These are phyloP conservation scores for Alloplasta piceator DNA, from an alignment of 2,888 invertebrate genomes.

Conservation along the genomic window DNA sequence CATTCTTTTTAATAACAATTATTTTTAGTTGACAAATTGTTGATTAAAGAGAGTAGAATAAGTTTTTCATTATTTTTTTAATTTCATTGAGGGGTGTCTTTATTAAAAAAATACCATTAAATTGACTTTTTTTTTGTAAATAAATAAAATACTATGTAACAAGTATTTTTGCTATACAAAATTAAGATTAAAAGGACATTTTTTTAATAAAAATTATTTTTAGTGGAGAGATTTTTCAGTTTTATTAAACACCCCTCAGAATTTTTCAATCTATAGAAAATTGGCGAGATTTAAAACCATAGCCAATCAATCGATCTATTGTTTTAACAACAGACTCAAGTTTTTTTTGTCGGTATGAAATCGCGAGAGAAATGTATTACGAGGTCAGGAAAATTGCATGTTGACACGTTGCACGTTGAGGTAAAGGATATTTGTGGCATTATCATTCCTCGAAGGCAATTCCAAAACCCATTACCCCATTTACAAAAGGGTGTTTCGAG, in stretches of 20 bases:
- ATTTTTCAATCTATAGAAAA: not conserved
- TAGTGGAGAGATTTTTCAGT: too few species aligned
- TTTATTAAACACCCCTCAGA: too few species aligned
- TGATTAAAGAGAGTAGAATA: too few species aligned
- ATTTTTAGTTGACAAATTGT: too few species aligned
- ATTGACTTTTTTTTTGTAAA: too few species aligned
- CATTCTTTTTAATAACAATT: not conserved
- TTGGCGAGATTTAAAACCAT: not conserved
- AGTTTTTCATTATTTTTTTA: not conserved
- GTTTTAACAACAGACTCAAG: not conserved
- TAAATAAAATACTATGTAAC: too few species aligned
- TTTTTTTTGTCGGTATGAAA: not conserved
- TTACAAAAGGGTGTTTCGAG: slow-evolving; percentile 66
- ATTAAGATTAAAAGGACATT: too few species aligned
- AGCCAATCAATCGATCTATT: too few species aligned
- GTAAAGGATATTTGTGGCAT: slow-evolving; percentile 41
- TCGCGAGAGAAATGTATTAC: slow-evolving; percentile 10
- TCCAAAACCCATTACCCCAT: slow-evolving; percentile 66
- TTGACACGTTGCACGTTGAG: slow-evolving; percentile 26
- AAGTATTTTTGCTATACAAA: too few species aligned
- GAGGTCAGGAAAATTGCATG: slow-evolving; percentile 49
- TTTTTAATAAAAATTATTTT: too few species aligned
- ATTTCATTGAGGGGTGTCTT: not conserved
- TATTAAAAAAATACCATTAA: too few species aligned
- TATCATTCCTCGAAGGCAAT: slow-evolving; percentile 55